Evolutionary conservation across 2,888 invertebrate genomes (phyloP).

Genomic region (Papilio gigon): DNA sequence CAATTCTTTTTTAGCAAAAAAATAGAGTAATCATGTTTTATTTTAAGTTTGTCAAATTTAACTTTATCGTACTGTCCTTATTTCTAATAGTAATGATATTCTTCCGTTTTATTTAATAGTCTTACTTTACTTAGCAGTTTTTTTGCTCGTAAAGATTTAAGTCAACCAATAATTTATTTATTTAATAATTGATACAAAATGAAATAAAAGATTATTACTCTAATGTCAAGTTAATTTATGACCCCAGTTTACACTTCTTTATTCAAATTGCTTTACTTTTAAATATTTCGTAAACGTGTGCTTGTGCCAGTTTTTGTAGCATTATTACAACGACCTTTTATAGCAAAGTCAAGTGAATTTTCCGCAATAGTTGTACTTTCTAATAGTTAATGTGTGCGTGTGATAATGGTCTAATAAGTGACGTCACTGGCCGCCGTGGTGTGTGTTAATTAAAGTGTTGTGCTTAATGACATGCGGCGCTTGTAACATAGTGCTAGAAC

Average conservation of each 20-base stretch:
- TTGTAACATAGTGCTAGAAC: constrained; percentile 29
- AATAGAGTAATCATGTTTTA: constrained; percentile 20
- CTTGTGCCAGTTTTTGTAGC: constrained; percentile 32
- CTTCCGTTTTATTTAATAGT: no score
- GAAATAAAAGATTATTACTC: not conserved
- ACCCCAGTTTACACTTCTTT: not conserved
- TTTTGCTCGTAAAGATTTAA: not conserved
- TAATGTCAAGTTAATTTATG: not conserved
- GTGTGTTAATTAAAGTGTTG: constrained; percentile 45
- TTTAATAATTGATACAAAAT: not conserved
- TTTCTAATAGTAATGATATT: constrained; percentile 7
- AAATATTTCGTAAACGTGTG: constrained; percentile 9
- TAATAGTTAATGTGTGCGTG: constrained; percentile 47
- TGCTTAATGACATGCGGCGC: constrained; percentile 36
- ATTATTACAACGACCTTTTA: constrained; percentile 30
- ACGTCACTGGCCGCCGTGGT: constrained; percentile 61
- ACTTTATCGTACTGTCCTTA: no score
- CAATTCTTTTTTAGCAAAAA: constrained; percentile 21
- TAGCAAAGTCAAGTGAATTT: constrained; percentile 38
- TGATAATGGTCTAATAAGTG: constrained; percentile 55
- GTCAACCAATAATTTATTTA: not conserved
- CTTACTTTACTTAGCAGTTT: no score
- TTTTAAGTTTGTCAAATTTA: not conserved
- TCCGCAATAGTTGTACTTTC: constrained; percentile 35
- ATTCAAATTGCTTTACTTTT: constrained; percentile 3